phyloP scores from a whole-genome alignment of 2,888 invertebrate species.

The Hylaea fasciaria region DNA sequence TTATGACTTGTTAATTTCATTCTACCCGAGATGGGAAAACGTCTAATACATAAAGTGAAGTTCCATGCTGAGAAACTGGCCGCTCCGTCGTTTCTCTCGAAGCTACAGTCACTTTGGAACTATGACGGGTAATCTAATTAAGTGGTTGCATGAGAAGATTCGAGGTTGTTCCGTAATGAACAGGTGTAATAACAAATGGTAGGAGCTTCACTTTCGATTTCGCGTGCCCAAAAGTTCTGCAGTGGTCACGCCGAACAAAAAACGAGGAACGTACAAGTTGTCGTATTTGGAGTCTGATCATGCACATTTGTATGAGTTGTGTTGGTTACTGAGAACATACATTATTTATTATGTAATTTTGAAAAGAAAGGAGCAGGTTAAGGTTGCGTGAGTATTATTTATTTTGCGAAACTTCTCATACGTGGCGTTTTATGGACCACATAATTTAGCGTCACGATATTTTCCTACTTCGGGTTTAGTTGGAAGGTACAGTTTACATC shows the following conservation, averaged over 20 bases:
- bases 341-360: constrained; percentile 7
- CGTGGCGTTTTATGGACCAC: too few species aligned
- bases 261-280: constrained; percentile 24
- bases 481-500: too few species aligned
- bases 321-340: constrained; percentile 1
- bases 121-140: constrained; percentile 44
- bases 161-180: constrained; percentile 34
- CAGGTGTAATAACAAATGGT: constrained; percentile 35
- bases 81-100: constrained; percentile 30
- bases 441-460: too few species aligned
- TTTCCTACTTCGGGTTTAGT: too few species aligned
- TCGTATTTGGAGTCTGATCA: constrained; percentile 33
- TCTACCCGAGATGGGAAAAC: constrained; percentile 38
- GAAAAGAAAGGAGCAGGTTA: not conserved
- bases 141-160: constrained; percentile 38
- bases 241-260: constrained; percentile 28
- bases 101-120: constrained; percentile 26
- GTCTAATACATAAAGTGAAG: constrained; percentile 18
- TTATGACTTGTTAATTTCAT: constrained; percentile 42
- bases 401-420: not conserved
- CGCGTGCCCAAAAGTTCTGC: constrained; percentile 28
- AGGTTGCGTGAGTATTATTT: too few species aligned
- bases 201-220: constrained; percentile 49
- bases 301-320: constrained; percentile 18
- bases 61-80: constrained; percentile 27